Conservation (phyloP, 2,113 vertebrate genomes). For the Thymallus thymallus region DNA sequence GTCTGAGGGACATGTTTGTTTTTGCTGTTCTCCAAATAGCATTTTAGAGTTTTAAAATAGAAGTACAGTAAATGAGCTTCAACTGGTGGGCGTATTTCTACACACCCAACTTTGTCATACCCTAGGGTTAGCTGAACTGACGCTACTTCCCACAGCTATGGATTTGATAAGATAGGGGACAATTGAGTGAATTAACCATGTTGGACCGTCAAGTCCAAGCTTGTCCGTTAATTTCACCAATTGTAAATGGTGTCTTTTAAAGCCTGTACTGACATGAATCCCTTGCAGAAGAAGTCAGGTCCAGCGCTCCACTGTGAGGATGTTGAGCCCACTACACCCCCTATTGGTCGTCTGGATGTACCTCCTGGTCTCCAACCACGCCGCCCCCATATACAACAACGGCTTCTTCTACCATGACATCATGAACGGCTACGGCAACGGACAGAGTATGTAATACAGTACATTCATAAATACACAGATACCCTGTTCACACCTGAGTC, state of each 20-base stretch:
- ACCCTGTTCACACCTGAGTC: not conserved
- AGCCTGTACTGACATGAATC: not conserved
- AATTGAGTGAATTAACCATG: too few species aligned
- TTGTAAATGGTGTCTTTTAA: not conserved
- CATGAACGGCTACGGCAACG: constrained; percentile 66
- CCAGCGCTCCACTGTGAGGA: not conserved
- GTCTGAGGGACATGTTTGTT: too few species aligned
- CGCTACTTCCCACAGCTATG: too few species aligned
- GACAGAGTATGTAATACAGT: constrained; percentile 68
- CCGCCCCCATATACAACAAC: constrained; percentile 74
- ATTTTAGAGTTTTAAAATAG: too few species aligned
- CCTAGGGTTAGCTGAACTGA: too few species aligned
- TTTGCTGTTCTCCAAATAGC: too few species aligned
- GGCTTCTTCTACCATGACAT: constrained; percentile 86
- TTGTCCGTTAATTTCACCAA: too few species aligned
- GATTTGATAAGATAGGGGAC: too few species aligned
- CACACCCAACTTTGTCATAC: too few species aligned
- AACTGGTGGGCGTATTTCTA: too few species aligned
- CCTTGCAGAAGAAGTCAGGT: not conserved
- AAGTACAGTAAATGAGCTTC: too few species aligned
- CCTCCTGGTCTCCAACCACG: constrained; percentile 37
- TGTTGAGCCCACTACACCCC: not conserved
- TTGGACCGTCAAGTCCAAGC: too few species aligned
- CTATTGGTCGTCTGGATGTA: constrained; percentile 63
- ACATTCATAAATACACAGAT: not conserved